Evolutionary conservation across 2,888 invertebrate species (phyloP).

Genomic region (Ochropleura leucogaster): DNA sequence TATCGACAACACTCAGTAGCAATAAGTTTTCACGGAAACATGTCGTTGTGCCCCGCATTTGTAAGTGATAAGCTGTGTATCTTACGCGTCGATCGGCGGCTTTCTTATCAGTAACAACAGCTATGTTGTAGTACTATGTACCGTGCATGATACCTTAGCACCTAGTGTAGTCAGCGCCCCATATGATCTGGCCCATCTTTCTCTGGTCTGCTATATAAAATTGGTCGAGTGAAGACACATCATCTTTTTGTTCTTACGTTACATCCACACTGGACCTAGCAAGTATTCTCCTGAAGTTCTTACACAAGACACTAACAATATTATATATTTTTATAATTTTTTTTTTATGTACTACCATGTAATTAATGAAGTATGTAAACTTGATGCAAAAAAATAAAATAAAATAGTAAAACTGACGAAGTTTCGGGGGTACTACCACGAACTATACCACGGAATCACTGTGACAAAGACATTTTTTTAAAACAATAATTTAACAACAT

Average conservation of each 20-base stretch:
- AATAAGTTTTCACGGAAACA: conserved; percentile 7
- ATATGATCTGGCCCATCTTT: background rate
- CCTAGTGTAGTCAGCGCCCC: background rate
- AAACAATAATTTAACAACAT: conserved; percentile 12
- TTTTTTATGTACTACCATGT: too few relatives aligned
- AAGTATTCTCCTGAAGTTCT: too few relatives aligned
- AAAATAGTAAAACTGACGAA: background rate
- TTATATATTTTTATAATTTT: too few relatives aligned
- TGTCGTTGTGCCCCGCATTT: conserved; percentile 22
- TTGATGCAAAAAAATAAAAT: too few relatives aligned
- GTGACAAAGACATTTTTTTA: background rate
- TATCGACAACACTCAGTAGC: conserved; percentile 20
- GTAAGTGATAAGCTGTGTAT: conserved; percentile 44
- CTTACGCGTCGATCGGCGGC: conserved; percentile 23
- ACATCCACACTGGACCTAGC: too few relatives aligned
- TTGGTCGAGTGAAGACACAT: background rate
- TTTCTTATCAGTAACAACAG: conserved; percentile 25
- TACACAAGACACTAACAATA: too few relatives aligned
- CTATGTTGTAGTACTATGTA: background rate
- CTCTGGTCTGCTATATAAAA: background rate
- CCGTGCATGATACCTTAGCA: too few relatives aligned
- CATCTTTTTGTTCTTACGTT: too few relatives aligned
- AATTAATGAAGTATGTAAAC: too few relatives aligned
- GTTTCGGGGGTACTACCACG: background rate
- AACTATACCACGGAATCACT: too few relatives aligned